Percentiles rank a stretch among this genome's conserved stretches.
Evolutionary conservation across 2,113 vertebrate genomes (phyloP).

Genomic region (Pionites leucogaster): DNA sequence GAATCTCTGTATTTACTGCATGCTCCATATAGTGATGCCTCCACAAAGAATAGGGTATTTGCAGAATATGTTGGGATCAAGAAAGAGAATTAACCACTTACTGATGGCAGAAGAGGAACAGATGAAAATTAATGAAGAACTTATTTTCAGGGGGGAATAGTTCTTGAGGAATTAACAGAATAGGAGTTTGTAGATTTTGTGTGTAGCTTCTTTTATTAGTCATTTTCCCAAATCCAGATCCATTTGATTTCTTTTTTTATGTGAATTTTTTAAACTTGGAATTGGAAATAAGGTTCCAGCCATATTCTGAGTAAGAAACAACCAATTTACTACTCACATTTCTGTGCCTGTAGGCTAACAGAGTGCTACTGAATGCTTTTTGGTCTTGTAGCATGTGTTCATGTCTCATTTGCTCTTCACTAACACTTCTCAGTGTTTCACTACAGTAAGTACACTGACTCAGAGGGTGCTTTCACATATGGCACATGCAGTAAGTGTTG

Average conservation of each 20-base stretch:
- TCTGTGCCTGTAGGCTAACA: not conserved
- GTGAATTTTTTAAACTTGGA: not conserved
- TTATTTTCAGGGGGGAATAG: not conserved
- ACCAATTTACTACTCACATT: not conserved
- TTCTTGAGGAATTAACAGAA: not conserved
- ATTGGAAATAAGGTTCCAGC: not conserved
- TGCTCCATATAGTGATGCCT: fast-evolving
- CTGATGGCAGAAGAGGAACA: not conserved
- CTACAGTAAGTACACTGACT: not conserved
- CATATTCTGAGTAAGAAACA: not conserved
- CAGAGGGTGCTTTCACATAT: not conserved
- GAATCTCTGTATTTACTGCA: not conserved
- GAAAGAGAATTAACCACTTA: not conserved
- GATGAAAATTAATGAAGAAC: not conserved
- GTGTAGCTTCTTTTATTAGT: not conserved
- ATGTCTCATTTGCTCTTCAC: not conserved
- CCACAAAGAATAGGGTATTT: not conserved
- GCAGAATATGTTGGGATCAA: not conserved
- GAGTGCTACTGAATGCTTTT: not conserved
- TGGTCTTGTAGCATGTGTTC: not conserved
- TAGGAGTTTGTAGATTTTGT: too few species aligned
- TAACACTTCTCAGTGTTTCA: not conserved
- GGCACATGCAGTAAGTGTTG: not conserved
- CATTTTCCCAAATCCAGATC: not conserved
- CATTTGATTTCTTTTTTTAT: not conserved